Base-by-base conservation (phyloP, 2,888 invertebrate species). In the Seladonia tumulorum region DNA sequence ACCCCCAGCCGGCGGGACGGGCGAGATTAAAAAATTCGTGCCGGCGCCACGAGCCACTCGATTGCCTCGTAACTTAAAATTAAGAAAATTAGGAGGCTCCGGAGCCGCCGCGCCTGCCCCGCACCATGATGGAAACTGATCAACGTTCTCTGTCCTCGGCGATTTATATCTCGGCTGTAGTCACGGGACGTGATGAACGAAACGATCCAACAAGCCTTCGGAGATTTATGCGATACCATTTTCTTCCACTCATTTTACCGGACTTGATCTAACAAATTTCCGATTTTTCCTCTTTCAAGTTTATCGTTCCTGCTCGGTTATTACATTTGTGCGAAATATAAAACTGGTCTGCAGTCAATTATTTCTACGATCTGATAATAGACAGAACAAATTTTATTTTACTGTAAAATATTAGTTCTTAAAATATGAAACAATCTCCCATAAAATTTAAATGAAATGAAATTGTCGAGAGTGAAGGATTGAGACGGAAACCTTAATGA, bases 1-100 rank as follows among this genome's bases (percentile, higher is more conserved):
- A 83, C 53, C 68, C 74, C 49, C 14, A 22, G 57, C 60, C 49
- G 22, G 70, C 16, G 73, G 47, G 47, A 47, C 72, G 49, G 72
- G 12, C 81, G 86, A 92, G 90, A 93, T 92, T 92, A 92, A 93
- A 93, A 93, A 93, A 91, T 90, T 91, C 89, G 85, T 84, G 66
- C 83, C 83, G 79, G 80, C 82, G 83, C 83, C 76, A 79, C 71
- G 83, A 88, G 87, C 87, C 87, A 82, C 89, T 86, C 89, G 83
- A 87, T 85, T 88, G 90, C 87, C 87, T 92, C 93, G 91, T 93
- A 93, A 93, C 91, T 93, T 92, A 90, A 91, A 91, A 92, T 93
- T 92, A 91, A 92, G 92, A 92, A 92, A 93, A 93, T 93, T 93
- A 90, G 89, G 89, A 85, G 74, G 70, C 72, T 47, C 75, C 72